Conservation (phyloP, 2,888 invertebrate species). For the Macrosoma leucophasiata region DNA sequence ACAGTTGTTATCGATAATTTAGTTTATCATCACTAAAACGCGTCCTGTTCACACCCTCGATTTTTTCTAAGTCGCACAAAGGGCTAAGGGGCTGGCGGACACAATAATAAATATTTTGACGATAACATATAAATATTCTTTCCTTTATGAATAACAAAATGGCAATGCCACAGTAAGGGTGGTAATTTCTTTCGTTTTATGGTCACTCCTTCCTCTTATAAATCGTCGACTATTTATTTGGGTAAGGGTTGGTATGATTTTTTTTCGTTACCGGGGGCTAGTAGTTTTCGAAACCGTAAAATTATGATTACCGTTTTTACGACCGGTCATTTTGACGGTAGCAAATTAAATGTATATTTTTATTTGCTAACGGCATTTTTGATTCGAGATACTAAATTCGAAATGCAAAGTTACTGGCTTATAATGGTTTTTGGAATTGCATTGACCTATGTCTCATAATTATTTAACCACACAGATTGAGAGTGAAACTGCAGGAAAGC, state of each 20-base stretch:
- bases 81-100: constrained; percentile 64
- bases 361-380: too few relatives aligned
- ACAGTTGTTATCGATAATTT: constrained; percentile 24
- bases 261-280: constrained; percentile 17
- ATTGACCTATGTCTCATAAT: too few relatives aligned
- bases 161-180: constrained; percentile 55
- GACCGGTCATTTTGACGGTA: constrained; percentile 7
- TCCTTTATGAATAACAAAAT: constrained; percentile 73
- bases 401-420: too few relatives aligned
- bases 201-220: constrained; percentile 61
- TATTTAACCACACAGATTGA: too few relatives aligned
- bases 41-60: constrained; percentile 59
- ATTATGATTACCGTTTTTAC: constrained; percentile 16
- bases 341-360: too few relatives aligned
- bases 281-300: constrained; percentile 20
- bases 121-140: constrained; percentile 73
- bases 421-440: too few relatives aligned
- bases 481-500: too few relatives aligned
- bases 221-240: constrained; percentile 65
- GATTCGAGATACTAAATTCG: too few relatives aligned
- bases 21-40: constrained; percentile 37
- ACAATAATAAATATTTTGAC: constrained; percentile 76
- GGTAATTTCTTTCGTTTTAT: constrained; percentile 61
- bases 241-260: constrained; percentile 46
- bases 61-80: constrained; percentile 66